Percentiles rank a stretch among this genome's conserved stretches.
phyloP scores from a whole-genome alignment of 2,113 vertebrate genomes.

The Cichladusa arquata region DNA sequence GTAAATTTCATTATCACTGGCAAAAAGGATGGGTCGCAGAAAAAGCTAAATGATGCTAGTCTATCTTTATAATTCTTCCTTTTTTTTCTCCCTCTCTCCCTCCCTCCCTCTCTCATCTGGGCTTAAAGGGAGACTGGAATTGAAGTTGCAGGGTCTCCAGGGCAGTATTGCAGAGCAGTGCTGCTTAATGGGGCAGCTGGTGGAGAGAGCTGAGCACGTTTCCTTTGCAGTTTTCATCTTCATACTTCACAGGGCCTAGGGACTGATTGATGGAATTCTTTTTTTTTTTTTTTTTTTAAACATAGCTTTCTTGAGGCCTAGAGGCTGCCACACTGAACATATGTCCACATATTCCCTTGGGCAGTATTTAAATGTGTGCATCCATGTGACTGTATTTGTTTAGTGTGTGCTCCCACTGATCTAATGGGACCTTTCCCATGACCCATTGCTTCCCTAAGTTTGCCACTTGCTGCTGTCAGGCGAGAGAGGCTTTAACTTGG shows the following conservation, averaged over 20 bases:
- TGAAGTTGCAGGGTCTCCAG: slow-evolving; percentile 39
- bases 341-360: slow-evolving; percentile 74
- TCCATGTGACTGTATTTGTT: slow-evolving; percentile 79
- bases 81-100: background rate
- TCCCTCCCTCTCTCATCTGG: background rate
- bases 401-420: slow-evolving; percentile 76
- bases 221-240: slow-evolving; percentile 66
- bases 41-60: background rate
- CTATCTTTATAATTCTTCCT: background rate
- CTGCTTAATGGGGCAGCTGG: slow-evolving; percentile 62
- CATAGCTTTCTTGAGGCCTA: slow-evolving; percentile 62
- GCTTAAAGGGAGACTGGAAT: slow-evolving; percentile 36
- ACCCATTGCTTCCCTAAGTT: slow-evolving; percentile 77
- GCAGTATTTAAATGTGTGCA: slow-evolving; percentile 70
- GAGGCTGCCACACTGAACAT: slow-evolving; percentile 68
- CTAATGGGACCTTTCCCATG: slow-evolving; percentile 80
- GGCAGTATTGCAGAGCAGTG: background rate
- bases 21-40: background rate
- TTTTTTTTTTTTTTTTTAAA: slow-evolving; percentile 42
- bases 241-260: slow-evolving; percentile 58
- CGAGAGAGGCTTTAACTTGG: slow-evolving; percentile 65
- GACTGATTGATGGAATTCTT: slow-evolving; percentile 73
- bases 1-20: background rate
- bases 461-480: slow-evolving; percentile 75
- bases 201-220: slow-evolving; percentile 41